These are phyloP conservation scores for Eupeodes latifasciatus DNA, from an alignment of 2,888 invertebrate genomes.

Conservation along the genomic window DNA sequence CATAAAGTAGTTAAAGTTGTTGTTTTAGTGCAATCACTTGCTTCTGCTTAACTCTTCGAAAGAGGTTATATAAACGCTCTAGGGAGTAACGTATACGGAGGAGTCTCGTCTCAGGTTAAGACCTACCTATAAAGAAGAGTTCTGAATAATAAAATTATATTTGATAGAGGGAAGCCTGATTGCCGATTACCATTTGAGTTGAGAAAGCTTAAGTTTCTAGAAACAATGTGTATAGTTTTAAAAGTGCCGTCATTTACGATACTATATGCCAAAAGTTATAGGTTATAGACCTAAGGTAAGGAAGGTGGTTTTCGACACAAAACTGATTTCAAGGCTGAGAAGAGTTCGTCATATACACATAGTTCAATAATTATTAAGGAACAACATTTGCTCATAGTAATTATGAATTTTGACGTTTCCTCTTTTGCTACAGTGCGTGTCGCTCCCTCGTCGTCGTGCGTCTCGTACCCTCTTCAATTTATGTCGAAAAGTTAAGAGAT, in stretches of 20 bases:
- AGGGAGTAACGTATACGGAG: background rate
- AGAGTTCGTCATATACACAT: conserved; percentile 15
- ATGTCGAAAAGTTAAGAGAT: conserved; percentile 8
- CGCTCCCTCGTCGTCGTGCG: no score
- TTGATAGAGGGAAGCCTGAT: conserved; percentile 65
- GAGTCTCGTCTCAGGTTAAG: conserved; percentile 11
- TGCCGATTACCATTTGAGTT: conserved; percentile 68
- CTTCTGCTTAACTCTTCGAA: conserved; percentile 44
- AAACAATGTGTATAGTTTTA: conserved; percentile 56
- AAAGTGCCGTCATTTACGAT: conserved; percentile 34
- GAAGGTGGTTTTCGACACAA: conserved; percentile 7
- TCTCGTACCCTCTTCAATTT: no score
- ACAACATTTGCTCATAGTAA: conserved; percentile 62
- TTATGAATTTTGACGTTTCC: conserved; percentile 33
- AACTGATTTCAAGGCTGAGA: conserved; percentile 2
- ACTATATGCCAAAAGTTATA: background rate
- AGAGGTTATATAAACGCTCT: conserved; percentile 52
- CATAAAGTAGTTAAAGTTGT: conserved; percentile 72
- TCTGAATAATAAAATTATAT: conserved; percentile 70
- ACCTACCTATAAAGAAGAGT: conserved; percentile 4
- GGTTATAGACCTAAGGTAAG: background rate
- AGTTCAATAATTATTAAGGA: conserved; percentile 51
- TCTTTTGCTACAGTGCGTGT: background rate
- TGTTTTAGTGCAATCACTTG: conserved; percentile 65
- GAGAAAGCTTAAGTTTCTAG: conserved; percentile 48